Evolutionary conservation across 2,113 vertebrate species (phyloP).

Genomic region (Perca flavescens): DNA sequence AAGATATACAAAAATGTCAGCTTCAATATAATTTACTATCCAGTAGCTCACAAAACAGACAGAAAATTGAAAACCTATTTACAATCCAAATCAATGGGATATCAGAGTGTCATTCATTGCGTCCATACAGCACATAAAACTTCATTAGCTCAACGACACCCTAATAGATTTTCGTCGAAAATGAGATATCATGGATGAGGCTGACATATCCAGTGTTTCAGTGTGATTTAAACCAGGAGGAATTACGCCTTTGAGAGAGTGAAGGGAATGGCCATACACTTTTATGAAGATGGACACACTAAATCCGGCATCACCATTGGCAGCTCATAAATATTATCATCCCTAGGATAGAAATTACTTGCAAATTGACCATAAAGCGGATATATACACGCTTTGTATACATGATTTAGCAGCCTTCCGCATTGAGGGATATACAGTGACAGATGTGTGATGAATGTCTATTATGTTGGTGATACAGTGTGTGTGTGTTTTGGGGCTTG

Average conservation of each 20-base stretch:
- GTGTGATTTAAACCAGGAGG: conserved; percentile 60
- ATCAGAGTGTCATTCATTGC: conserved; percentile 73
- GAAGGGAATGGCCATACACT: conserved; percentile 52
- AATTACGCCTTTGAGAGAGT: conserved; percentile 39
- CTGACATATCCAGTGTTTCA: conserved; percentile 49
- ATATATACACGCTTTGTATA: conserved; percentile 60
- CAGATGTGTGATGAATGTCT: conserved; percentile 76
- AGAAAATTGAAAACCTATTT: conserved; percentile 79
- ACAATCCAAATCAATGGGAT: conserved; percentile 73
- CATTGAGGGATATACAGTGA: conserved; percentile 64
- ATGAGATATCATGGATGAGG: conserved; percentile 63
- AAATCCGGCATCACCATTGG: conserved; percentile 69
- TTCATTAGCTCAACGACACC: conserved; percentile 67
- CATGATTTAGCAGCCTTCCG: conserved; percentile 63
- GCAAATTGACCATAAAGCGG: conserved; percentile 74
- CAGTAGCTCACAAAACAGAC: conserved; percentile 51
- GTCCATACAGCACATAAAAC: conserved; percentile 69
- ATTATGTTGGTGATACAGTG: conserved; percentile 64
- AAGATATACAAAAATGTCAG: conserved; percentile 69
- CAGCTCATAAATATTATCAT: conserved; percentile 80
- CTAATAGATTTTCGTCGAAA: conserved; percentile 67
- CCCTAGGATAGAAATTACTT: conserved; percentile 67
- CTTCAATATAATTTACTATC: conserved; percentile 75
- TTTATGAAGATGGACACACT: conserved; percentile 81
- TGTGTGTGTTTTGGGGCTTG: conserved; percentile 23